Conservation (phyloP, 37 sponge, comb jelly and placozoan genomes). For the Mnemiopsis leidyi region DNA sequence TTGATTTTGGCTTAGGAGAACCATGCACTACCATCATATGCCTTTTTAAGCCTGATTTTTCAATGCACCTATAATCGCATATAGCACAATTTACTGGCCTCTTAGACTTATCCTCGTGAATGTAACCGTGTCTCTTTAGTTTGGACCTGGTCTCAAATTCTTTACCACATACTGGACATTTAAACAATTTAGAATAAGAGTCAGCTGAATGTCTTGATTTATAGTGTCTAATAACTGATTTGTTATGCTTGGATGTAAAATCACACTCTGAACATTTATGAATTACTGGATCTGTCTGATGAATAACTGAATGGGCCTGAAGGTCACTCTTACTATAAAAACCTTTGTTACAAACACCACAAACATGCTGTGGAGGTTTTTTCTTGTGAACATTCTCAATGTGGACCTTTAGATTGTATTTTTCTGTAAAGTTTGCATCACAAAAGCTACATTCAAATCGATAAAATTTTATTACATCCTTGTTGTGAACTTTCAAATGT, state of each 20-base stretch:
- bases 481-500: background rate
- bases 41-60: background rate
- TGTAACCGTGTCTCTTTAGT: background rate
- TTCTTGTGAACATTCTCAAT: background rate
- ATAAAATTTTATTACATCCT: background rate
- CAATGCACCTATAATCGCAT: background rate
- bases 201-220: background rate
- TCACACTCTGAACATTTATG: background rate
- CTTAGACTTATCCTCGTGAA: background rate
- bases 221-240: background rate
- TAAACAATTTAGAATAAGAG: background rate
- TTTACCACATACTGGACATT: background rate
- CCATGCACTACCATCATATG: background rate
- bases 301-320: background rate
- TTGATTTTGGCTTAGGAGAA: background rate
- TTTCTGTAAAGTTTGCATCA: background rate
- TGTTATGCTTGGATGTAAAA: background rate
- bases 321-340: background rate
- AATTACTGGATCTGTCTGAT: background rate
- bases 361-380: background rate
- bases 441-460: background rate
- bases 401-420: constrained; percentile 6
- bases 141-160: background rate
- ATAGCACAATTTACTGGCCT: background rate
- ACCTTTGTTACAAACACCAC: background rate